Evolutionary conservation across 2,888 invertebrate genomes (phyloP), one percentile per base, ranked within the genome.

Genomic region (Phorcus lineatus): DNA sequence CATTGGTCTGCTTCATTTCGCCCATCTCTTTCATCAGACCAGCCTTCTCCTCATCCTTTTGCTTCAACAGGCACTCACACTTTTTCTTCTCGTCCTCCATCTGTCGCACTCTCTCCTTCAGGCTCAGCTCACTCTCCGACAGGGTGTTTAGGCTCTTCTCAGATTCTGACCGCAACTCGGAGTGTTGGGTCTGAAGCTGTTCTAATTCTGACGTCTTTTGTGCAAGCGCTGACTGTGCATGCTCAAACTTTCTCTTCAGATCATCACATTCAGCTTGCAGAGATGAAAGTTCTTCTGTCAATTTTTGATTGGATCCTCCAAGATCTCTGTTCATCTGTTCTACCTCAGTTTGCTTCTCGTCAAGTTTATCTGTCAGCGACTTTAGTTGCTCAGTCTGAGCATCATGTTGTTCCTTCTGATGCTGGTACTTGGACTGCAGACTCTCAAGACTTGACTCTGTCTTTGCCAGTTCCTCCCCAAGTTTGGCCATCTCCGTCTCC

Each of bases 201-300:
- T 78, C 70, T 17, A 82, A 53, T 40, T 82, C 81, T 6, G 77
- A 28, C 55, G 77, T 74, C 78, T 82, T 83, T 16, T 62, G 66
- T 11, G 74, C 31, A 13, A 86, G 55, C 36, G 74, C 82, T 47
- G 75, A 66, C 40, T 80, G 75, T 11, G 81, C 81, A 36, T 84
- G 82, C 47, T 77, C 74, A 22, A 83, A 81, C 74, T 84, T 82
- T 70, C 74, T 40, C 36, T 47, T 67, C 16, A 86, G 77, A 22
- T 80, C 75, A n/a, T 80, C 79, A 67, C 79, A 74, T 31, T 80
- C 67, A 28, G 76, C 28, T 66, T 79, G 67, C 19, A 77, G 54
- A 13, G 47, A n/a, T 13, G 36, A 16, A 9, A 75, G 55, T 13
- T 83, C 74, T 31, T 78, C 70, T 16, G 67, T 53, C 75, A 75